Conservation (phyloP, 2,888 invertebrate genomes). For the Autographa gamma region DNA sequence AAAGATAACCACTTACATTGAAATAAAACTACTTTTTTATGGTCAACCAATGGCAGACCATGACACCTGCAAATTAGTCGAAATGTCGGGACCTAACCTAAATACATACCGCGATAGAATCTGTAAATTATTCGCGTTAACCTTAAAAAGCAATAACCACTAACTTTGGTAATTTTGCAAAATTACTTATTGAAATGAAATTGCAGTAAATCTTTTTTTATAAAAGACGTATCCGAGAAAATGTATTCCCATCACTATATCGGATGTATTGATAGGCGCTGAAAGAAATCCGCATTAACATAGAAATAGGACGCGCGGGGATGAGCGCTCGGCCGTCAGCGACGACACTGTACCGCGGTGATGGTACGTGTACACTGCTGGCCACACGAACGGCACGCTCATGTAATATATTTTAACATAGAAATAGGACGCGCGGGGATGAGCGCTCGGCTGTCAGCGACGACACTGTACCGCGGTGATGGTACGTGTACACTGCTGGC, state of each 20-base stretch:
- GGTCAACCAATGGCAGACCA: too few relatives aligned
- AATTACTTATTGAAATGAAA: neutral
- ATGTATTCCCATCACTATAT: slow-evolving; percentile 19
- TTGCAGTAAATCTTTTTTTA: neutral
- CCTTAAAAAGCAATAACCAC: too few relatives aligned
- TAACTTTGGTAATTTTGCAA: too few relatives aligned
- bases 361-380: slow-evolving; percentile 26
- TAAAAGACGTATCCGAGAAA: slow-evolving; percentile 9
- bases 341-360: slow-evolving; percentile 13
- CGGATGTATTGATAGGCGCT: slow-evolving; percentile 35
- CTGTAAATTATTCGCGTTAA: too few relatives aligned
- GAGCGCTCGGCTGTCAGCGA: slow-evolving; percentile 16
- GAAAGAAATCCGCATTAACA: slow-evolving; percentile 51
- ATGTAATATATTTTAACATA: slow-evolving; percentile 30
- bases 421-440: slow-evolving; percentile 39
- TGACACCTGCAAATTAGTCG: too few relatives aligned
- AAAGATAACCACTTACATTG: too few relatives aligned
- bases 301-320: slow-evolving; percentile 45
- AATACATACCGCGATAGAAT: too few relatives aligned
- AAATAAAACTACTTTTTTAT: too few relatives aligned
- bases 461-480: slow-evolving; percentile 13
- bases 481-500: slow-evolving; percentile 25
- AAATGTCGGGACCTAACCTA: too few relatives aligned
- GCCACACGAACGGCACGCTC: neutral
- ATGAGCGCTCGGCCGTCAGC: slow-evolving; percentile 18